Evolutionary conservation across 2,113 vertebrate genomes (phyloP).

Genomic region (Acanthochromis polyacanthus): DNA sequence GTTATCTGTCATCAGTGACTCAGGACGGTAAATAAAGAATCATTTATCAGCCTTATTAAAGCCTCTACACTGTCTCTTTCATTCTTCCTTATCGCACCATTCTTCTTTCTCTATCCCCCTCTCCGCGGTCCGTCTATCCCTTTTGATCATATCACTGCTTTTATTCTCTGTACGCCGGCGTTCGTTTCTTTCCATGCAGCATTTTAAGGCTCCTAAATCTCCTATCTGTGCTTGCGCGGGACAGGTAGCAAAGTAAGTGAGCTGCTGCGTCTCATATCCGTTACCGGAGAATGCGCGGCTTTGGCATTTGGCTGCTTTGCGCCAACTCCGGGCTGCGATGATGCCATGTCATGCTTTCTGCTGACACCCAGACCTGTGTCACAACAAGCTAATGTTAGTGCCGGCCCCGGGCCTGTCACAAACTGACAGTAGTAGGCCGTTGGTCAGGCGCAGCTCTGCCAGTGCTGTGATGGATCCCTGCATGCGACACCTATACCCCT

Average conservation of each 20-base stretch:
- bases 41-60: conserved; percentile 73
- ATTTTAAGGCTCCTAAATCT: conserved; percentile 31
- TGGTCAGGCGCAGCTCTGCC: conserved; percentile 71
- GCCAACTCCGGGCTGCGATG: conserved; percentile 50
- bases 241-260: conserved; percentile 41
- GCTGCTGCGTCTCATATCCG: conserved; percentile 21
- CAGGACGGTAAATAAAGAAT: conserved; percentile 75
- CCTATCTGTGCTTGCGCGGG: conserved; percentile 12
- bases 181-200: conserved; percentile 40
- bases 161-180: conserved; percentile 8
- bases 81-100: conserved; percentile 53
- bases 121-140: conserved; percentile 46
- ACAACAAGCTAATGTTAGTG: conserved; percentile 66
- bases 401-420: conserved; percentile 50
- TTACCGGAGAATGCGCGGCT: neutral
- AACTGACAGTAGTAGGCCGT: conserved; percentile 81
- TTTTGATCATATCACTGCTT: conserved; percentile 37
- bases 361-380: conserved; percentile 78
- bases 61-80: conserved; percentile 41
- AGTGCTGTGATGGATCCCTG: conserved; percentile 61
- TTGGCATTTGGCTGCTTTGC: conserved; percentile 49
- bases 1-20: conserved; percentile 81
- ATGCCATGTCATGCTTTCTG: conserved; percentile 64
- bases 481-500: conserved; percentile 40
- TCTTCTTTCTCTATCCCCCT: conserved; percentile 48